Conservation (phyloP, 2,113 vertebrate species). For the Rhizomys pruinosus region DNA sequence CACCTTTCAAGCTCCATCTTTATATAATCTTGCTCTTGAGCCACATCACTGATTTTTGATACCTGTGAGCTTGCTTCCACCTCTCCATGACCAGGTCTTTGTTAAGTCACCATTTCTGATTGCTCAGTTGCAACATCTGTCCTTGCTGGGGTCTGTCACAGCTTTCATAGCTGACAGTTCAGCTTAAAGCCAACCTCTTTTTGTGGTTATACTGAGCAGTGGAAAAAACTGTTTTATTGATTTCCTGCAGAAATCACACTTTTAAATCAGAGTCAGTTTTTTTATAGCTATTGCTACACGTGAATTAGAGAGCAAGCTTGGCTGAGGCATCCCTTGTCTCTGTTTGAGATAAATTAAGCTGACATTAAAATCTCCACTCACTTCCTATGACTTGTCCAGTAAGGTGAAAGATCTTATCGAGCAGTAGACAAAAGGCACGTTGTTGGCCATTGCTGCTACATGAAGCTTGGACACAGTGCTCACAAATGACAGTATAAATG, state of each 20-base stretch:
- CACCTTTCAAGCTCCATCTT: background rate
- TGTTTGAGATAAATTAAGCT: conserved; percentile 47
- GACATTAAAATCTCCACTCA: background rate
- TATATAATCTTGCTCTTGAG: background rate
- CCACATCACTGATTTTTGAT: conserved; percentile 22
- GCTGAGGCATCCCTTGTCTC: background rate
- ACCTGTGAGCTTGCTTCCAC: background rate
- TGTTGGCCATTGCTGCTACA: background rate
- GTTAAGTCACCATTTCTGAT: background rate
- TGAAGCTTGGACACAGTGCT: conserved; percentile 3
- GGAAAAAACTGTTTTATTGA: conserved; percentile 40
- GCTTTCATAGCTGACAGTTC: background rate
- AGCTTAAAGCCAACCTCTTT: background rate
- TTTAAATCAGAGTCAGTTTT: conserved; percentile 30
- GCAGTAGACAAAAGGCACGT: conserved; percentile 9
- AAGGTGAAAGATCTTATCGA: conserved; percentile 7
- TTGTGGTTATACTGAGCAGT: conserved; percentile 28
- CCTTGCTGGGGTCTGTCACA: background rate
- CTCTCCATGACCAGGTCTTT: background rate
- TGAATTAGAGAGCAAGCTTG: conserved; percentile 12
- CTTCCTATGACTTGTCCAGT: background rate
- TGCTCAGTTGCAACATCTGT: background rate
- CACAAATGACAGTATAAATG: background rate
- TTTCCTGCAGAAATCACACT: background rate
- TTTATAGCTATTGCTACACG: background rate